Base-by-base conservation (phyloP, 2,888 invertebrate species). In the Agrochola lychnidis region DNA sequence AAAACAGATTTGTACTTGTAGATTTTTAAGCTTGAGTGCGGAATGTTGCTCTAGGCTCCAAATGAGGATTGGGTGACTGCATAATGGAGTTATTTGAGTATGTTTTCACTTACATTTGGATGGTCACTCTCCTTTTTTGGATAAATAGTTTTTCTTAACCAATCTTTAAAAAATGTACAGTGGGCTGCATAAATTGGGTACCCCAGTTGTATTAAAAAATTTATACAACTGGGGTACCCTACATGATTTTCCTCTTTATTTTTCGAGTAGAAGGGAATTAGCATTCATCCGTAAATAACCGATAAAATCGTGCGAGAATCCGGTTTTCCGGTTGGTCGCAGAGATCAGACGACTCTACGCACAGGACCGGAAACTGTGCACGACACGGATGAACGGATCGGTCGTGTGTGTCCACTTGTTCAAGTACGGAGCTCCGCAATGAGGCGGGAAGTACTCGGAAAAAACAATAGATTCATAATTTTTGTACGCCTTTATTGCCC, bases 21-120 rank as follows among this genome's bases (percentile, higher is more conserved):
- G 71, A 84, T 84, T 84, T 79, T 82, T 79, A 74, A 82, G 82
- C 78, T 83, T 82, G 51, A 86, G 87, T 86, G 86, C 72, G 25
- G 36, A 72, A 51, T 85, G 82, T 84, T 85, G 70, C 74, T 61
- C 12, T 75, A 71, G 25, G 71, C 53, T 66, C 56, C 66, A 70
- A 75, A 73, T 75, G 40, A 64, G 73, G 70, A 53, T 72, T 61
- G 36, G 66, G 53, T 77, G 84, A 70, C 69, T 75, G 79, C 57
- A 81, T 83, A 84, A 84, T 82, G 59, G 25, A 70, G 78, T 63
- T 78, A 48, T 76, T 71, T 30, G 16, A 80, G 74, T 73, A 61
- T 75, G 66, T 53, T 59, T 63, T 70, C 57, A 51, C 63, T 16
- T 30, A 12, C 6, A 51, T 16, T 56, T 22, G 9, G n/a, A 36